These are phyloP conservation scores for Mythimna ferrago DNA, from an alignment of 2,888 invertebrate species.

Conservation along the genomic window DNA sequence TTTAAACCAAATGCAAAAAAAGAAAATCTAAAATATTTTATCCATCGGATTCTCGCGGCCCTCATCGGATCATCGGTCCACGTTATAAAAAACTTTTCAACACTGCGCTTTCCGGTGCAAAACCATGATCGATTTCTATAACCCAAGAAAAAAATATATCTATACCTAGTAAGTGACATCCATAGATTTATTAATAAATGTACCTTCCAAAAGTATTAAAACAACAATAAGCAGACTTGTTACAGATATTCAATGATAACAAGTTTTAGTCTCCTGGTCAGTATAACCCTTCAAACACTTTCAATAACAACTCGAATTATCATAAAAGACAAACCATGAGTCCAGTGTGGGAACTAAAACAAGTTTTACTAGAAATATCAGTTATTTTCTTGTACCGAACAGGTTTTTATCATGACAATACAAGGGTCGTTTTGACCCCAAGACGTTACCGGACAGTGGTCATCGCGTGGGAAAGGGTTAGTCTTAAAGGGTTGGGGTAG, in stretches of 20 bases:
- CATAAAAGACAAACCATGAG: conserved; percentile 48
- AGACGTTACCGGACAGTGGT: conserved; percentile 81
- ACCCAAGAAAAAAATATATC: too few species aligned
- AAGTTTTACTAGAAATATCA: conserved; percentile 71
- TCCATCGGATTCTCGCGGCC: too few species aligned
- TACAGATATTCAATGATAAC: conserved; percentile 13
- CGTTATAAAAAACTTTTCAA: too few species aligned
- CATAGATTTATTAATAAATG: too few species aligned
- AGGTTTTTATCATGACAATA: conserved; percentile 69
- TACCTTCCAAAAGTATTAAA: neutral
- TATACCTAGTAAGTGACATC: too few species aligned
- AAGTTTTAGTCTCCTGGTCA: conserved; percentile 35
- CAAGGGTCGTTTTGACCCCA: conserved; percentile 65
- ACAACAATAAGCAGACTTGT: neutral
- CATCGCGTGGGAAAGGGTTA: conserved; percentile 79
- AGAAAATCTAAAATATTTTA: too few species aligned
- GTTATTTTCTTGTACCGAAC: conserved; percentile 56
- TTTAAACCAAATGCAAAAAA: neutral
- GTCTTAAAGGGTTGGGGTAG: conserved; percentile 50
- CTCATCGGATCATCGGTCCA: too few species aligned
- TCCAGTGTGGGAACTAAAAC: conserved; percentile 76
- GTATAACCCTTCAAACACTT: conserved; percentile 20
- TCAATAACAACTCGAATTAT: conserved; percentile 19
- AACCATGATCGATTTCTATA: too few species aligned
- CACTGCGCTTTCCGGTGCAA: too few species aligned